These are phyloP conservation scores for Montipora capricornis DNA, from an alignment of 64 coral and sea anemone genomes.

Conservation along the genomic window DNA sequence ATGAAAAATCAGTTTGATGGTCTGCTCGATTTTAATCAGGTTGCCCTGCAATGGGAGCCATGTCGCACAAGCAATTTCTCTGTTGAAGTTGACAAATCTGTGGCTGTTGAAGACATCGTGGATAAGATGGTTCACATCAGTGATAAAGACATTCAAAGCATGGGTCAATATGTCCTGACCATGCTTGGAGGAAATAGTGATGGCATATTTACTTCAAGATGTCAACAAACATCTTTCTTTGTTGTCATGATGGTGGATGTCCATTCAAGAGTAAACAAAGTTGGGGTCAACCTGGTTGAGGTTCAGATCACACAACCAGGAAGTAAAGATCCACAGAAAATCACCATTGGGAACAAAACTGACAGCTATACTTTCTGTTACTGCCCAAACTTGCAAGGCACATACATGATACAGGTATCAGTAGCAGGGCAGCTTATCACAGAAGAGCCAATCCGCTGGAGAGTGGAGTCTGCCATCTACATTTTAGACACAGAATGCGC, in stretches of 20 bases:
- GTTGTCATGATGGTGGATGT: constrained; percentile 2
- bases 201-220: constrained; percentile 31
- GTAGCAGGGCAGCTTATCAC: constrained; percentile 3
- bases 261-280: not conserved
- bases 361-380: constrained; percentile 37
- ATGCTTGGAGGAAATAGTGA: constrained; percentile 27
- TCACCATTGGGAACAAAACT: not conserved
- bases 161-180: constrained; percentile 21
- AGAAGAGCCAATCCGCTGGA: constrained; percentile 23
- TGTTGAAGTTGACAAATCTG: constrained; percentile 31
- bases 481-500: constrained; percentile 24
- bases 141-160: constrained; percentile 2
- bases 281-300: constrained; percentile 2
- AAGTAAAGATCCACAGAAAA: not conserved
- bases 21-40: not conserved
- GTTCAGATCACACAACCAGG: constrained; percentile 3
- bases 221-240: constrained; percentile 24
- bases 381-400: not conserved
- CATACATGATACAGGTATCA: constrained; percentile 11
- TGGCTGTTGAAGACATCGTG: constrained; percentile 6
- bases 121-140: constrained; percentile 29
- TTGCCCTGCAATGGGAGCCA: constrained; percentile 40
- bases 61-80: constrained; percentile 34
- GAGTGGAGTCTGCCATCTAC: constrained; percentile 11
- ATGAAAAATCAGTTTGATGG: constrained; percentile 3